phyloP scores from a whole-genome alignment of 1,140 invertebrate genomes.

The Bombus superbus region DNA sequence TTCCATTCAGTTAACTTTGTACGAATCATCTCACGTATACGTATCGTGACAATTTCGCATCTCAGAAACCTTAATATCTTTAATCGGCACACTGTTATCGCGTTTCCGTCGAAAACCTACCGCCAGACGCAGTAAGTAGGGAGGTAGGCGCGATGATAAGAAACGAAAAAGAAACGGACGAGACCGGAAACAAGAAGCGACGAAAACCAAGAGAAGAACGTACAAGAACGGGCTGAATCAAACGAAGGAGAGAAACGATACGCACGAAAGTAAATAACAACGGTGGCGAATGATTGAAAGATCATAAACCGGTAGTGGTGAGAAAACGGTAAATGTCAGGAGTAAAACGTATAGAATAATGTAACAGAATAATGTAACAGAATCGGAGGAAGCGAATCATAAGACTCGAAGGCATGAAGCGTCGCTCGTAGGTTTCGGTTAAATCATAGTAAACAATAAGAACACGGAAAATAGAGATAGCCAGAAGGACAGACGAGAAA shows the following conservation, averaged over 20 bases:
- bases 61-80: not conserved
- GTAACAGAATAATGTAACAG: not conserved
- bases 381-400: not conserved
- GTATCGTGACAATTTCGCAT: not conserved
- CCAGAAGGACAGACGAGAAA: not conserved
- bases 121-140: too few relatives aligned
- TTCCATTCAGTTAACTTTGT: not conserved
- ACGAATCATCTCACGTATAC: not conserved
- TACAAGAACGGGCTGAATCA: not conserved
- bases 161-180: not conserved
- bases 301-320: not conserved
- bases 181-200: not conserved
- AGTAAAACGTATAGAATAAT: not conserved
- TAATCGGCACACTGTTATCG: not conserved
- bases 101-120: not conserved
- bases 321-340: not conserved
- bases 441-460: too few relatives aligned
- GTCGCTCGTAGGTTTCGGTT: not conserved
- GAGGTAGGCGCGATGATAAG: not conserved
- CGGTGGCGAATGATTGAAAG: not conserved
- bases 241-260: not conserved
- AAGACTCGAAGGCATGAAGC: not conserved
- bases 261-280: not conserved
- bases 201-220: too few relatives aligned
- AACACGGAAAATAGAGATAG: not conserved